These are phyloP conservation scores for Pseudopleuronectes americanus DNA, from an alignment of 2,797 vertebrate species.

Conservation along the genomic window DNA sequence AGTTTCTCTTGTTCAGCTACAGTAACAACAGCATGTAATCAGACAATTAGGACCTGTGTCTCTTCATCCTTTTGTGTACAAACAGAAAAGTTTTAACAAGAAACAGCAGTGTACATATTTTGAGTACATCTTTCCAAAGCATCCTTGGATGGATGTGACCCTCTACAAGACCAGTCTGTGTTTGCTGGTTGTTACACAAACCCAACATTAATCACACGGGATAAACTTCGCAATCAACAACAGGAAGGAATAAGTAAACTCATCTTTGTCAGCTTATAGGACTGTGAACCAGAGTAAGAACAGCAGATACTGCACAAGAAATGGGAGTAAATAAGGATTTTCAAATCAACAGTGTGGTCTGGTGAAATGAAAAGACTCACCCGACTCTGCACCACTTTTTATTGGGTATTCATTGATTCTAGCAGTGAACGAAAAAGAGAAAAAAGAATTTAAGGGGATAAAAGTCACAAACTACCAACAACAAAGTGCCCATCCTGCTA, in stretches of 20 bases:
- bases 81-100: slow-evolving; percentile 42
- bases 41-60: slow-evolving; percentile 15
- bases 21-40: slow-evolving; percentile 18
- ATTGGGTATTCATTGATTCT: slow-evolving; percentile 68
- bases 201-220: slow-evolving; percentile 77
- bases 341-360: slow-evolving; percentile 59
- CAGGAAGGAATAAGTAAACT: slow-evolving; percentile 79
- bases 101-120: slow-evolving; percentile 57
- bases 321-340: slow-evolving; percentile 73
- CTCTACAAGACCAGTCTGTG: slow-evolving; percentile 67
- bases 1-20: slow-evolving; percentile 37
- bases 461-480: slow-evolving; percentile 45
- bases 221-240: slow-evolving; percentile 76
- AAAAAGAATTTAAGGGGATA: slow-evolving; percentile 49
- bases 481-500: slow-evolving; percentile 32
- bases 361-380: slow-evolving; percentile 60
- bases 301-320: slow-evolving; percentile 66
- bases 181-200: slow-evolving; percentile 72
- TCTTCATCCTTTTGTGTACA: slow-evolving; percentile 45
- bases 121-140: slow-evolving; percentile 52
- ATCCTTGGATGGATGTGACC: slow-evolving; percentile 40
- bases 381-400: slow-evolving; percentile 52
- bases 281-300: slow-evolving; percentile 70
- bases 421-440: slow-evolving; percentile 40
- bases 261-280: slow-evolving; percentile 75